These are phyloP conservation scores for Sarcoramphus papa DNA, from an alignment of 2,797 vertebrate genomes.

Conservation along the genomic window DNA sequence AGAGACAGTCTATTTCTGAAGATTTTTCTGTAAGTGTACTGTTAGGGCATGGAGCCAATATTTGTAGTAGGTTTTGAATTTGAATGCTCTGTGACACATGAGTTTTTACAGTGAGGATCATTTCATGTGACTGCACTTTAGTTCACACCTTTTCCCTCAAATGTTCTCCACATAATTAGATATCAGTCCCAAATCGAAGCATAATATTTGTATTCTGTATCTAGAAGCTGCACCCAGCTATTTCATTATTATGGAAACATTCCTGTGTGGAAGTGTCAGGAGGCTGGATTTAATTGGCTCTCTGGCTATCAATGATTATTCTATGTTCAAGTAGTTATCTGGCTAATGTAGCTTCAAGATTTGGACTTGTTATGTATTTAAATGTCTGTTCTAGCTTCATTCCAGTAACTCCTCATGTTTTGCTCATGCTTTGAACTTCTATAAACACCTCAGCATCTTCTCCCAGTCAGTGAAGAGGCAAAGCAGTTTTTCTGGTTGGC, in stretches of 20 bases:
- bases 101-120: not conserved
- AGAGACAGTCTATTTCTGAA: not conserved
- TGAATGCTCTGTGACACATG: not conserved
- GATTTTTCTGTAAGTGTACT: not conserved
- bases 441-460: slow-evolving; percentile 29
- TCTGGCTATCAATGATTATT: not conserved
- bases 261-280: not conserved
- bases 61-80: not conserved
- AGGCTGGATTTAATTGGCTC: not conserved
- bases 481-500: not conserved
- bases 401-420: not conserved
- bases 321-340: slow-evolving; percentile 4
- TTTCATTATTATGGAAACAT: slow-evolving; percentile 1
- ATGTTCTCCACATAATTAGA: not conserved
- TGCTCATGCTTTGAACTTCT: slow-evolving; percentile 1
- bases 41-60: not conserved
- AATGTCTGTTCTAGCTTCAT: not conserved
- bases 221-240: not conserved
- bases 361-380: not conserved
- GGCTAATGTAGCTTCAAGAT: slow-evolving; percentile 31
- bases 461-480: not conserved
- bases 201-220: slow-evolving; percentile 45
- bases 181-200: slow-evolving; percentile 12
- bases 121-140: not conserved
- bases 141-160: slow-evolving; percentile 9